Evolutionary conservation across 2,888 invertebrate species (phyloP), one percentile per base, ranked within the genome.

Genomic region (Troglohyphantes excavatus): DNA sequence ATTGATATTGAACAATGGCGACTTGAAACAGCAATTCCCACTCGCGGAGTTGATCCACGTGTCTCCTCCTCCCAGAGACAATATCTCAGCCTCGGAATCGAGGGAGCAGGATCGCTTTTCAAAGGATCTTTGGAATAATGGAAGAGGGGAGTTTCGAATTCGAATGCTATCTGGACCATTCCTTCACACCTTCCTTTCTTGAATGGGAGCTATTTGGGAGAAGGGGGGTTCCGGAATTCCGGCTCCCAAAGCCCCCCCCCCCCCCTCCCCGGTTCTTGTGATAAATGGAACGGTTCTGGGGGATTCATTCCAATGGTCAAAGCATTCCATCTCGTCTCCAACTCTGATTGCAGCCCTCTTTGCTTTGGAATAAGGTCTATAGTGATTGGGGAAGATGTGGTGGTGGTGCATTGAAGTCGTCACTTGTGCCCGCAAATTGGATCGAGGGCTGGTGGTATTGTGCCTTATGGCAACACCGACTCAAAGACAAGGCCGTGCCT

Each of bases 171-270:
- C 53, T 21, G 59, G 67, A n/a, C 59, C 61, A 78, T 76, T 86
- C 76, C 78, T 61, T 70, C 78, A 39, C 85, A 86, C 85, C 85
- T 86, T 76, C 76, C 61, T 39, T 39, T 39, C 13, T n/a, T 13
- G 73, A 63, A 82, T 72, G 70, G 59, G 72, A 68, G 39, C 63
- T 65, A 63, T 63, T 72, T 19, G 61, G 13, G 21, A n/a, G n/a
- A n/a, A n/a, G n/a, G 68, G 61, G 39, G 59, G 33, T 70, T 82
- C 81, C 43, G 19, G 53, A 61, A 27, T 33, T 29, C 39, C 43
- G 46, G 63, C 23, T 63, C 33, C 19, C 26, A n/a, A 21, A 13
- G n/a, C 39, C 33, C 27, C 27, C 67, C 19, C 59, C 61, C 7
- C 59, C 61, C 59, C 76, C 27, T 29, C 27, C 61, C 59, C 21